These are phyloP conservation scores for Steatocranus sp. DNA, from an alignment of 2,797 vertebrate genomes.

Conservation along the genomic window DNA sequence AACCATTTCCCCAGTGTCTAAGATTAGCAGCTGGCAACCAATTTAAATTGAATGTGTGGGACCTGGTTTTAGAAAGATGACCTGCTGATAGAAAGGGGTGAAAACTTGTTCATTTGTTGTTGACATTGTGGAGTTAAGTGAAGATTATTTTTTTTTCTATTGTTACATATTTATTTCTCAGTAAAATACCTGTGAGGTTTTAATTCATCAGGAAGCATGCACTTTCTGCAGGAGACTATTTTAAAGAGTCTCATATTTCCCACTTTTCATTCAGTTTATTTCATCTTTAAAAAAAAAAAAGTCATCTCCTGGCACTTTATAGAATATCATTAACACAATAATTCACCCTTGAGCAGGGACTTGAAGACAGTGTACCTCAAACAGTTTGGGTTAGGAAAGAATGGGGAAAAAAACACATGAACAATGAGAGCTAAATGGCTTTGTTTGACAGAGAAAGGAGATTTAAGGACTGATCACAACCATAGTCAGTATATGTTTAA, in stretches of 20 bases:
- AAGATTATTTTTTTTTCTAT: not conserved
- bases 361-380: not conserved
- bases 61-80: not conserved
- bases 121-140: not conserved
- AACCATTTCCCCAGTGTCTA: not conserved
- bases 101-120: not conserved
- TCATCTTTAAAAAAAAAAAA: not conserved
- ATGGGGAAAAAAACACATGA: accelerated
- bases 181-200: not conserved
- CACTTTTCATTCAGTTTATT: not conserved
- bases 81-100: not conserved
- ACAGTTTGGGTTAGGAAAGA: not conserved
- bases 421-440: not conserved
- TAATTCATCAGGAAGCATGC: not conserved
- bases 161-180: not conserved
- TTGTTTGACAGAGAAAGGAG: not conserved
- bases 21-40: not conserved
- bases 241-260: not conserved
- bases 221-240: not conserved
- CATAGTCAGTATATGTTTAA: not conserved
- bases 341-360: not conserved
- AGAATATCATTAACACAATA: not conserved
- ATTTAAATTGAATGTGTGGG: not conserved
- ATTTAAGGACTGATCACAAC: not conserved
- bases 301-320: not conserved